These are phyloP conservation scores for Chrysotoxum bicinctum DNA, from an alignment of 2,888 invertebrate species.

Conservation along the genomic window DNA sequence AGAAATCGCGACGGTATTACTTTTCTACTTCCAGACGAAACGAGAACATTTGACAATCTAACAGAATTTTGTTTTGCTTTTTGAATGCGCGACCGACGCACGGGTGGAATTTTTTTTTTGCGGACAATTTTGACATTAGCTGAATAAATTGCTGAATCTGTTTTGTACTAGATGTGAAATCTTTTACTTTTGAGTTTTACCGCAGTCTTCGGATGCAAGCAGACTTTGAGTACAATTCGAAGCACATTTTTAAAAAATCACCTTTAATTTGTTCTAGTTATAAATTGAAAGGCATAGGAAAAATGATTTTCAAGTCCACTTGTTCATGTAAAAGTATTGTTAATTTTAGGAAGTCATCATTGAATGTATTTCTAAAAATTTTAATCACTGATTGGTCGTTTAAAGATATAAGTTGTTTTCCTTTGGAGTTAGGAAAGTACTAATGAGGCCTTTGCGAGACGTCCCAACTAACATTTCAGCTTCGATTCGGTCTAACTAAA, in stretches of 20 bases:
- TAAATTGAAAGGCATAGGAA: no score
- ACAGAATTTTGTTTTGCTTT: constrained; percentile 58
- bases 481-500: no score
- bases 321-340: no score
- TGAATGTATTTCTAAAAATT: no score
- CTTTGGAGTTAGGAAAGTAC: no score
- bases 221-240: background rate
- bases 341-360: no score
- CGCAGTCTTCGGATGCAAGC: background rate
- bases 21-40: constrained; percentile 11
- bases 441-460: no score
- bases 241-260: background rate
- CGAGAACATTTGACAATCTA: constrained; percentile 61
- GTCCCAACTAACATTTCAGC: no score
- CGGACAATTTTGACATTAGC: constrained; percentile 45
- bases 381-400: no score
- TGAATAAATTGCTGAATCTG: constrained; percentile 7
- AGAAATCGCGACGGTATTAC: background rate
- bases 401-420: no score
- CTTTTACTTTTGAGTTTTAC: background rate
- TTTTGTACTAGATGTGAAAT: background rate
- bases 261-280: background rate
- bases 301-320: no score
- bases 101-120: constrained; percentile 22
- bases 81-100: constrained; percentile 34